A percentile compares a stretch with the other conserved stretches of the same genome.
Conservation (phyloP, 1,140 invertebrate species). For the Galleria mellonella region DNA sequence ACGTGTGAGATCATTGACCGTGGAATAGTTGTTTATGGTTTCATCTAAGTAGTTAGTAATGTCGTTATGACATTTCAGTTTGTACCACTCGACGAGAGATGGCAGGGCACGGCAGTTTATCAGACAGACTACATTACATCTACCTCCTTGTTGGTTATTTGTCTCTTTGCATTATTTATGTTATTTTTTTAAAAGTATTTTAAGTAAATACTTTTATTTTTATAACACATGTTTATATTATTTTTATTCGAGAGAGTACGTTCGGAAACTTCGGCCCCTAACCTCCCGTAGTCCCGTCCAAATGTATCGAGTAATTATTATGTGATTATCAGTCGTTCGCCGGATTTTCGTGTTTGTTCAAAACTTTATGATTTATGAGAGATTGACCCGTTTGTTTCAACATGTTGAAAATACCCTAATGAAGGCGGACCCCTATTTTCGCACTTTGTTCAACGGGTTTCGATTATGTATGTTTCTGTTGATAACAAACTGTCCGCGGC, state of each 20-base stretch:
- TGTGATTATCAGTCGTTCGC: slow-evolving; percentile 16
- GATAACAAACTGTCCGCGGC: no score
- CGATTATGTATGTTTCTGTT: no score
- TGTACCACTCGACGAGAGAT: slow-evolving; percentile 27
- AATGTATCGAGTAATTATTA: slow-evolving; percentile 14
- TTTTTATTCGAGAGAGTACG: no score
- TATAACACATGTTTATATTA: no score
- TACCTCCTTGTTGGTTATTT: no score
- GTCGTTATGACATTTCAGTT: no score
- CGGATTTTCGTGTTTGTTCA: slow-evolving; percentile 19
- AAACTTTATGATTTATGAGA: slow-evolving; percentile 26
- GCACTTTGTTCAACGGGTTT: neutral
- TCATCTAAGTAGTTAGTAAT: no score
- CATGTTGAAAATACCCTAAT: slow-evolving; percentile 8
- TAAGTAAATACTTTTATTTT: no score
- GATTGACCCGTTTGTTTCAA: slow-evolving; percentile 14
- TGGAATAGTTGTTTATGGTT: no score
- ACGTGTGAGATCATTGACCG: slow-evolving; percentile 1
- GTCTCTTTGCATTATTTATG: no score
- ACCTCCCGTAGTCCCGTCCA: neutral
- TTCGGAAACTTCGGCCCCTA: neutral
- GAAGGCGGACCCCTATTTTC: neutral
- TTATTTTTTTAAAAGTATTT: no score
- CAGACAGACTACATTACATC: no score
- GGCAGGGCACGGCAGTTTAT: slow-evolving; percentile 15